Percentiles rank a stretch among this genome's conserved stretches.
These are phyloP conservation scores for Porites rus DNA, from an alignment of 92 coral and sea anemone genomes.

Conservation along the genomic window DNA sequence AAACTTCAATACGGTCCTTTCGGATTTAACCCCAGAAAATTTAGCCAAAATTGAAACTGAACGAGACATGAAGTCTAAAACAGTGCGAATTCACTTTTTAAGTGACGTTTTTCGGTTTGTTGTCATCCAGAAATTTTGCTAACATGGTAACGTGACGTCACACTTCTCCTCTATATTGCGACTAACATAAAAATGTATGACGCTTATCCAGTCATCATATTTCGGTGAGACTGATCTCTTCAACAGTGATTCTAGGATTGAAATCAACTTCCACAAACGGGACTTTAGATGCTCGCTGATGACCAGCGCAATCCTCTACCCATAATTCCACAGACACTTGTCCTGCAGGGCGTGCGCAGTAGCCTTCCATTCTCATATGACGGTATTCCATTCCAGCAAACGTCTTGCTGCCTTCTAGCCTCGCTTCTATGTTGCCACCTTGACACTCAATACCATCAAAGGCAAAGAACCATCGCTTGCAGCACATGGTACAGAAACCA, in stretches of 20 bases:
- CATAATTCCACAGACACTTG: conserved; percentile 71
- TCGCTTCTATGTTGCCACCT: conserved; percentile 66
- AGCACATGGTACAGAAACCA: conserved; percentile 79
- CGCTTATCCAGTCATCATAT: background rate
- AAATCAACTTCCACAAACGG: conserved; percentile 37
- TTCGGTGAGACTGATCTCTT: conserved; percentile 51
- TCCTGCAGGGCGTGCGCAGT: conserved; percentile 80
- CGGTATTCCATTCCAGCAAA: conserved; percentile 71
- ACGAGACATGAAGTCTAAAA: too few species aligned
- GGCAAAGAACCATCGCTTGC: conserved; percentile 86
- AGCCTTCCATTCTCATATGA: conserved; percentile 80
- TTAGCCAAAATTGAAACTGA: too few species aligned
- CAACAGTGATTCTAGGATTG: conserved; percentile 61
- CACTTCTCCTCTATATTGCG: background rate
- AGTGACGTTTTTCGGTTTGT: too few species aligned
- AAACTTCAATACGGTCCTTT: too few species aligned
- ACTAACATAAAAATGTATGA: background rate
- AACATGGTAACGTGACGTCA: too few species aligned
- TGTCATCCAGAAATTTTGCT: too few species aligned
- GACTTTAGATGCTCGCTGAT: conserved; percentile 49
- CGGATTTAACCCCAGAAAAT: too few species aligned
- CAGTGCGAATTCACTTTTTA: too few species aligned
- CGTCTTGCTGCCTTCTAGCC: conserved; percentile 63
- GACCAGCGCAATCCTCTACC: conserved; percentile 79
- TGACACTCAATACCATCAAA: conserved; percentile 65